A percentile compares a stretch with the other conserved stretches of the same genome.
Conservation (phyloP, 2,888 invertebrate genomes). For the Taphrorychus bicolor region DNA sequence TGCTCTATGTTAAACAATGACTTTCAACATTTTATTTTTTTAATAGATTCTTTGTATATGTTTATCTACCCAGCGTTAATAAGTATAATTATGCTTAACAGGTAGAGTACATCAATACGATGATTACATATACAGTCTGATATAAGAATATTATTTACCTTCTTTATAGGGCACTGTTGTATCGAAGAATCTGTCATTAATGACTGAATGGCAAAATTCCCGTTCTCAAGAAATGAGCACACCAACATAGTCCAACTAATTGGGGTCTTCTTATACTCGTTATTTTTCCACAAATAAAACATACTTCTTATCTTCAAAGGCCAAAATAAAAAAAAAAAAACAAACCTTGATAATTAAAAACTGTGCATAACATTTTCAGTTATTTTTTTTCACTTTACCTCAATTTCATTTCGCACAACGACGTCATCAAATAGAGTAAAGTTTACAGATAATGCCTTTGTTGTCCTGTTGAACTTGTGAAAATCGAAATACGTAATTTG, state of each 20-base stretch:
- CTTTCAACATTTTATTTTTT: too few species aligned
- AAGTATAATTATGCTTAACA: too few species aligned
- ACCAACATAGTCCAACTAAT: background rate
- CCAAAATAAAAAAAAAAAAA: too few species aligned
- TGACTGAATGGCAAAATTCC: background rate
- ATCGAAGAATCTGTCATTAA: background rate
- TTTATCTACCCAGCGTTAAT: too few species aligned
- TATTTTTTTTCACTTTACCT: background rate
- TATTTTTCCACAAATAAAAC: slow-evolving; percentile 4
- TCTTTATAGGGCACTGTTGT: background rate
- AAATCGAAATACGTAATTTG: background rate
- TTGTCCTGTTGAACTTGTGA: slow-evolving; percentile 2
- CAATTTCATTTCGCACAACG: background rate
- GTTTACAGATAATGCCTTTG: slow-evolving; percentile 5
- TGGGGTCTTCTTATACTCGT: background rate
- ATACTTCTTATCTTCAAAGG: background rate
- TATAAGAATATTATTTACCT: too few species aligned
- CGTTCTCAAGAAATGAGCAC: background rate
- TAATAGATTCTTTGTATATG: too few species aligned
- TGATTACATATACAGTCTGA: too few species aligned
- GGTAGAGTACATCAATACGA: too few species aligned
- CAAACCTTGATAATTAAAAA: too few species aligned
- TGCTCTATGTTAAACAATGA: too few species aligned
- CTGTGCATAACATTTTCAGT: too few species aligned
- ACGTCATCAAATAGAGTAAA: background rate